Evolutionary conservation across 2,113 vertebrate genomes (phyloP), one percentile per base, ranked within the genome.

Genomic region (Sialia sialis): DNA sequence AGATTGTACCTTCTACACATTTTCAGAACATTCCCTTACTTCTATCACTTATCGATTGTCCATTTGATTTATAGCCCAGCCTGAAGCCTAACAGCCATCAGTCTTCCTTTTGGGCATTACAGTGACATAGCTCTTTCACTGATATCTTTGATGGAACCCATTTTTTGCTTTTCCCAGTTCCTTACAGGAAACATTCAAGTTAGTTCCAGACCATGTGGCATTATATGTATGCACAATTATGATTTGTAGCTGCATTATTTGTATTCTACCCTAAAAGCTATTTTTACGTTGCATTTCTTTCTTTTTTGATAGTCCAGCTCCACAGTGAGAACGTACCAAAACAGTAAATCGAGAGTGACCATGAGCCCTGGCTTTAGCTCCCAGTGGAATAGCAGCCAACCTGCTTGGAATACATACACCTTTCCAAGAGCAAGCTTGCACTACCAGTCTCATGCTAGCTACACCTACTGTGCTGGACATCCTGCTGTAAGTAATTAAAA

Each of bases 331-430:
- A 98, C 98, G 55, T 98, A 98, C 97, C 98, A 98, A 87, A 98
- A 97, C 93, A 98, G 97, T 95, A 98, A 99, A 96, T 95, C 98
- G 1, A 96, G 96, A 95, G 96, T 98, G 96, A 96, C 98, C 96
- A 97, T 98, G 98, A 98, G 97, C 89, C 97, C 98, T 90, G 98
- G 98, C 97, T 98, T 98, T 94, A 97, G 97, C 94, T 98, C 98
- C 89, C 97, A 96, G 84, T 99, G 98, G 98, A 98, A 97, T 96
- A 96, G 91, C 87, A 98, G 97, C 94, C 98, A 98, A 60, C 98
- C 97, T 58, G 86, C 97, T 81, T 98, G 98, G 98, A 98, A 97
- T 44, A 95, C 98, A 9, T 98, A 98, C 85, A 96, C 97, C 95
- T 98, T 98, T 80, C 98, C 98, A 80, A 98, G 98, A 93, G 90